Conservation (phyloP, 2,888 invertebrate genomes). For the Epirrita christyi region DNA sequence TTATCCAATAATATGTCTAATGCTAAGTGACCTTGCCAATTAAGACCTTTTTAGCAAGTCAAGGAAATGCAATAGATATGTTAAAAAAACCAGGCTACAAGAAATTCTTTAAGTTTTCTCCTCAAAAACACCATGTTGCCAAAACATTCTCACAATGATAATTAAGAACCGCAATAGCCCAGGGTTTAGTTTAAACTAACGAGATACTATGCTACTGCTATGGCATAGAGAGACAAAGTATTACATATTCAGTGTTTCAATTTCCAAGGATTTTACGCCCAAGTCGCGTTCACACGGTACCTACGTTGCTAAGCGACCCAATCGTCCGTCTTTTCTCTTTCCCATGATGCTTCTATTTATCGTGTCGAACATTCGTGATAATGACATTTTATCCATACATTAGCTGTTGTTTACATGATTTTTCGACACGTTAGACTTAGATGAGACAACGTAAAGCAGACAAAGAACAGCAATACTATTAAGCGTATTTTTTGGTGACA, state of each 20-base stretch:
- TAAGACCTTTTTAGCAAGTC: no score
- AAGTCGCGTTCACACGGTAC: neutral
- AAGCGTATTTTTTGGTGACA: no score
- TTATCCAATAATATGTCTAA: no score
- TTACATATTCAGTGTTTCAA: constrained; percentile 12
- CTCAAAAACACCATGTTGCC: constrained; percentile 2
- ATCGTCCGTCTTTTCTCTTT: neutral
- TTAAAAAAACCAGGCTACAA: neutral
- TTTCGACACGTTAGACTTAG: neutral
- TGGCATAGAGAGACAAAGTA: constrained; percentile 11
- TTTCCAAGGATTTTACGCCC: neutral
- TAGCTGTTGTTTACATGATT: neutral
- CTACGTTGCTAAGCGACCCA: neutral
- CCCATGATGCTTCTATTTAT: neutral
- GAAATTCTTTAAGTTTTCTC: constrained; percentile 10
- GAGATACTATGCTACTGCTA: constrained; percentile 17
- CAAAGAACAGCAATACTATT: no score
- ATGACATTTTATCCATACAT: neutral
- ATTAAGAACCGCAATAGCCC: constrained; percentile 21
- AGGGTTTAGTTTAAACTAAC: constrained; percentile 20
- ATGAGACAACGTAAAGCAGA: no score
- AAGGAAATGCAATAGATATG: no score
- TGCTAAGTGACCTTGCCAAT: no score
- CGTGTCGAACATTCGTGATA: neutral
- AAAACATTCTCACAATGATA: constrained; percentile 22